Evolutionary conservation across 1,140 invertebrate genomes (phyloP), one percentile per base, ranked within the genome.

Genomic region (Calliphora vicina): DNA sequence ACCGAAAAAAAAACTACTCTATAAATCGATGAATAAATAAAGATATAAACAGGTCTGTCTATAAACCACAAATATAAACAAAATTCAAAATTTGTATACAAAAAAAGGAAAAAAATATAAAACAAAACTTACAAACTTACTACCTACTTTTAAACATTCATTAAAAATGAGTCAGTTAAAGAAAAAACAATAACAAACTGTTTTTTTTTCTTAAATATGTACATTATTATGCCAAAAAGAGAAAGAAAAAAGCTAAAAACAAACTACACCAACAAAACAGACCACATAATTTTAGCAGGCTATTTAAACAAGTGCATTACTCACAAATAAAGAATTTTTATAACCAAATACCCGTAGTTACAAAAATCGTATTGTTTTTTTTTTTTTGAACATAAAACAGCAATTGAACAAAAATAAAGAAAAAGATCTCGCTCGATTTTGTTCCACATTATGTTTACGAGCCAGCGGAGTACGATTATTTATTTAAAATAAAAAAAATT

Each of bases 21-120:
- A 50, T 12, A 67, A 67, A 67, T 67, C 20, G 20, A 67, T 67
- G n/a, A 67, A 67, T 25, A 25, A 23, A 67, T 67, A 67, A 20
- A 67, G n/a, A 23, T 67, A 67, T 67, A 67, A 67, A 67, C 61
- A 25, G 61, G 61, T 67, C 61, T 67, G 61, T 67, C 61, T 67
- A 67, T 67, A 67, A 67, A 67, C 61, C n/a, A 67, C 10, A 67
- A 67, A 23, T 23, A 1, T n/a, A 50, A 17, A 50, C 4, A 50
- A 50, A 50, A 50, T 35, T 35, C 35, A 35, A 35, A n/a, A 35
- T 35, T 35, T 35, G 45, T 50, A 12, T 17, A 50, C 45, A 50
- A 5, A 35, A 35, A 35, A 35, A 35, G 35, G 35, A 35, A 5
- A 35, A 35, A 35, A 6, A 35, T 5, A 5, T 29, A 8, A 3